Base-by-base conservation (phyloP, 2,797 vertebrate genomes). In the Sciurus carolinensis region DNA sequence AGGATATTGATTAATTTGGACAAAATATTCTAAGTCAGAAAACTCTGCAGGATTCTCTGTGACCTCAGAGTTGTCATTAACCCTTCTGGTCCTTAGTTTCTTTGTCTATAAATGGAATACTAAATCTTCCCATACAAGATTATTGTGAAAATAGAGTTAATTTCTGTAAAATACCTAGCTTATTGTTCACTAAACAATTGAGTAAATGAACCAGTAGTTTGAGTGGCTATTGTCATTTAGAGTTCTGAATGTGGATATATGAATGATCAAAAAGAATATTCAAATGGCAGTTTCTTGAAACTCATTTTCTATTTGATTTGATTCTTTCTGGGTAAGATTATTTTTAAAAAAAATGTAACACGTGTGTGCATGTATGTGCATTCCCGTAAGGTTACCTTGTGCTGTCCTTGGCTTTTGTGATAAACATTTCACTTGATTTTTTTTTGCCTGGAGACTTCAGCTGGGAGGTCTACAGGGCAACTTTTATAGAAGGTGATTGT, bases 271-370 rank as follows among this genome's bases (percentile, higher is more conserved):
- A 80, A 88, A 79, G 85, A 86, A 7, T 30, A 67, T 42, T 76
- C 6, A 47, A 67, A 8, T 89, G 59, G 0, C 0, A 14, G 30
- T 44, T 92, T 57, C 67, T 84, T 76, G 36, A 80, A 80, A 89
- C 28, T 86, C 12, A 12, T 1, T n/a, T 89, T 91, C n/a, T 50
- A 47, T 50, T 89, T 83, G 26, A 17, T 36, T 95, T 94, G 93
- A 66, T 75, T 81, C 17, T 75, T 80, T 85, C 42, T 91, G 39
- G 14, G 33, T 91, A 59, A 83, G 47, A 67, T 81, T 87, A 54
- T 59, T 92, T 36, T 59, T 92, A 36, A 88, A 64, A 54, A 91
- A 64, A 71, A 85, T 75, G 17, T n/a, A 82, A 47, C 30, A 2
- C 84, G 9, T 47, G 1, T 83, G 12, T n/a, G 5, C n/a, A 4